Conservation (phyloP, 92 coral and sea anemone genomes). For the Siderastrea siderea region DNA sequence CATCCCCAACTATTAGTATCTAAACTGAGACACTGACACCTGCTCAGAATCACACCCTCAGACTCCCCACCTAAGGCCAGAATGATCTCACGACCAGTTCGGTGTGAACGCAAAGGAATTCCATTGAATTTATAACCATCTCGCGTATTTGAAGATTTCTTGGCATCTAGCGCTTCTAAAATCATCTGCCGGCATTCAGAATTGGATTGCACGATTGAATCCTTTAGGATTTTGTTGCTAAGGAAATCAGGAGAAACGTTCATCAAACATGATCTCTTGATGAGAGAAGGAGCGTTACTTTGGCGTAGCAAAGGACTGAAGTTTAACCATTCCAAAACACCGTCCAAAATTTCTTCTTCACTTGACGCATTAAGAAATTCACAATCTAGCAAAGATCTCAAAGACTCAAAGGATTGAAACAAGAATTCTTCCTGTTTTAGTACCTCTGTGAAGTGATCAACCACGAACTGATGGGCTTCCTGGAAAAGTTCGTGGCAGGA, state of each 20-base stretch:
- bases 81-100: conserved; percentile 63
- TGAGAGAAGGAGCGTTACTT: conserved; percentile 34
- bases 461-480: conserved; percentile 68
- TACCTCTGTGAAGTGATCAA: conserved; percentile 74
- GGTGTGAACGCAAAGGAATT: conserved; percentile 50
- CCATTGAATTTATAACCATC: conserved; percentile 71
- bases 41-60: conserved; percentile 69
- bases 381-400: conserved; percentile 57
- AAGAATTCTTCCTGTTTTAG: conserved; percentile 81
- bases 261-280: conserved; percentile 65
- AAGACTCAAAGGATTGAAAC: conserved; percentile 79
- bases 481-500: conserved; percentile 78
- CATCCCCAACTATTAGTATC: conserved; percentile 59
- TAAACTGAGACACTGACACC: conserved; percentile 69
- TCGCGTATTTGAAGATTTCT: conserved; percentile 56
- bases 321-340: conserved; percentile 73
- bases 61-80: conserved; percentile 90
- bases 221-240: conserved; percentile 36
- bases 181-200: conserved; percentile 65
- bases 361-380: conserved; percentile 62
- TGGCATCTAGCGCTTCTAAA: conserved; percentile 71
- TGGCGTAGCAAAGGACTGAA: conserved; percentile 57
- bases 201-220: conserved; percentile 50
- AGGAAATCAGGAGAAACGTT: conserved; percentile 50
- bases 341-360: conserved; percentile 68